These are phyloP conservation scores for Cyrtonyx montezumae DNA, from an alignment of 2,113 vertebrate genomes.

Conservation along the genomic window DNA sequence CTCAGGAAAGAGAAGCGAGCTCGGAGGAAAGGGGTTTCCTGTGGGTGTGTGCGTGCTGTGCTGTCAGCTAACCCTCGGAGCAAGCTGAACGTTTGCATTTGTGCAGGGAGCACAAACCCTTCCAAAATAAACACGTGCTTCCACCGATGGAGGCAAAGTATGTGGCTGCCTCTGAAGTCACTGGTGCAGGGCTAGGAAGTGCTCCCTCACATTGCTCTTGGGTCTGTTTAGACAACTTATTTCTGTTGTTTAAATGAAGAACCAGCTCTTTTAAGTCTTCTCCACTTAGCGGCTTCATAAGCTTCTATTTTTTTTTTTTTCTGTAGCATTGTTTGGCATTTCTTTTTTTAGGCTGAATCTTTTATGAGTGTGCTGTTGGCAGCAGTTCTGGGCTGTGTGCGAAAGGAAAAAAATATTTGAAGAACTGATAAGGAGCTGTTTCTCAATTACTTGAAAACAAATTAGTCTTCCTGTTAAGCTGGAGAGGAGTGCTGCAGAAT, in stretches of 20 bases:
- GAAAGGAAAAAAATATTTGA: constrained; percentile 15
- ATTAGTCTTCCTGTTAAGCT: constrained; percentile 47
- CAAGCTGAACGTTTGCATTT: constrained; percentile 28
- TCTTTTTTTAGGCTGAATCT: constrained; percentile 1
- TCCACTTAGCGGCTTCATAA: neutral
- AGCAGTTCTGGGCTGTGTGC: constrained; percentile 3
- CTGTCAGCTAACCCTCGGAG: constrained; percentile 12
- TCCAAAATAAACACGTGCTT: constrained; percentile 42
- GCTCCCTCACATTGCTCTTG: neutral
- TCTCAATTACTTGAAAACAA: constrained; percentile 63
- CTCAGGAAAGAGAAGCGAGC: constrained; percentile 47
- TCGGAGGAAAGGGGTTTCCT: constrained; percentile 60
- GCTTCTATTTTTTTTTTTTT: neutral
- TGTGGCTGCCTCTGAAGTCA: neutral
- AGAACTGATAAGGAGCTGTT: constrained; percentile 53
- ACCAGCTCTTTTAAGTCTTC: neutral
- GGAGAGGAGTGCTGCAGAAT: constrained; percentile 3
- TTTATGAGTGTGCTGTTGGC: constrained; percentile 10
- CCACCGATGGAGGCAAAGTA: constrained; percentile 12
- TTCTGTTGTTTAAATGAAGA: neutral
- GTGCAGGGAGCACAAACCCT: constrained; percentile 10
- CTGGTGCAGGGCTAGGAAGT: neutral
- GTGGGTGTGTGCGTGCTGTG: constrained; percentile 30
- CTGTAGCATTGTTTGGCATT: neutral
- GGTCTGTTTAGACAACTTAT: neutral